These are phyloP conservation scores for Nylanderia fulva DNA, from an alignment of 1,140 invertebrate species.

Conservation along the genomic window DNA sequence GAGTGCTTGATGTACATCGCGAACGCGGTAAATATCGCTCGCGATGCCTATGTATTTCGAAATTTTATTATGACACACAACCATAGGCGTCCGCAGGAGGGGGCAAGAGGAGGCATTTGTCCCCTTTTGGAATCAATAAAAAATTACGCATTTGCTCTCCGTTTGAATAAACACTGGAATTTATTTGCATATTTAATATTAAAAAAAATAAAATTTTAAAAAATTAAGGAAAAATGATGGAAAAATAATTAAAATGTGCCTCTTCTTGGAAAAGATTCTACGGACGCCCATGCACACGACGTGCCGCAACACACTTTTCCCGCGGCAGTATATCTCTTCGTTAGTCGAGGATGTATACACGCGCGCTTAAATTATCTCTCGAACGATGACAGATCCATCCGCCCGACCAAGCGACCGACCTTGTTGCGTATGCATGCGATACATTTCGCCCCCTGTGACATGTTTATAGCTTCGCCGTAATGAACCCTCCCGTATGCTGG, in stretches of 20 bases:
- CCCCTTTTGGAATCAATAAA: too few species aligned
- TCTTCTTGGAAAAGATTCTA: too few species aligned
- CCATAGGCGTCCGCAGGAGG: too few species aligned
- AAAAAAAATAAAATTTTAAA: too few species aligned
- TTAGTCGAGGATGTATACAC: slow-evolving; percentile 2
- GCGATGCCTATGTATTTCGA: slow-evolving; percentile 10
- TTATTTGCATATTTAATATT: too few species aligned
- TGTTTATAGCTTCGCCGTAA: slow-evolving; percentile 26
- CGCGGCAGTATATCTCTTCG: neutral
- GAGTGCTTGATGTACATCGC: neutral
- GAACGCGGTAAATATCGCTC: slow-evolving; percentile 24
- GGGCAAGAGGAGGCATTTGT: too few species aligned
- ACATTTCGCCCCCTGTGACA: neutral
- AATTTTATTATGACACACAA: slow-evolving; percentile 41
- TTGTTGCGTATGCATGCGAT: neutral
- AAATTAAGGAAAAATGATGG: too few species aligned
- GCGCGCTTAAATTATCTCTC: slow-evolving; percentile 27
- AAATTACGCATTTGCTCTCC: too few species aligned
- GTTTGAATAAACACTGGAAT: too few species aligned
- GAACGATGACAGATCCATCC: slow-evolving; percentile 19
- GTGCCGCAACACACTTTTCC: slow-evolving; percentile 14
- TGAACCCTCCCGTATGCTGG: neutral
- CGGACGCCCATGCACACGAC: too few species aligned
- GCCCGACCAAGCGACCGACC: neutral
- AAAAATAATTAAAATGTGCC: too few species aligned